Evolutionary conservation across 2,113 vertebrate species (phyloP).

Genomic region (Menura novaehollandiae): DNA sequence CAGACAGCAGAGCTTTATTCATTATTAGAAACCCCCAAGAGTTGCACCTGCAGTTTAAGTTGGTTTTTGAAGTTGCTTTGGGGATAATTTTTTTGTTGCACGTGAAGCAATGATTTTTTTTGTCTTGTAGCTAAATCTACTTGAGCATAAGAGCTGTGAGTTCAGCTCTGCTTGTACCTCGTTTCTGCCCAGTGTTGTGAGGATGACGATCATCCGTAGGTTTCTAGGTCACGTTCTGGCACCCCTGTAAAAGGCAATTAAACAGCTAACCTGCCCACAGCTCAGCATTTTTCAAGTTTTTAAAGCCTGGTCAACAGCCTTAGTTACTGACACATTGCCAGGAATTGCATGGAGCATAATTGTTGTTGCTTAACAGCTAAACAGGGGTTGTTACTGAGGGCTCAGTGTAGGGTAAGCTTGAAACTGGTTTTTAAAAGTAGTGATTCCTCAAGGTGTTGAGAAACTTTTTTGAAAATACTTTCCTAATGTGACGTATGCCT

Average conservation of each 20-base stretch:
- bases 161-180: neutral
- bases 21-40: neutral
- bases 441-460: neutral
- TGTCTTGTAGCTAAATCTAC: neutral
- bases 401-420: neutral
- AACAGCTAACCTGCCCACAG: neutral
- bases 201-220: neutral
- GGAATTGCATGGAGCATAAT: neutral
- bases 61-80: neutral
- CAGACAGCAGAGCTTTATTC: neutral
- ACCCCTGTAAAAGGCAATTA: neutral
- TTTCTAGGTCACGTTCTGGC: constrained; percentile 1
- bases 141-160: neutral
- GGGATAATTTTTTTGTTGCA: neutral
- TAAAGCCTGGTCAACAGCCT: neutral
- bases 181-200: neutral
- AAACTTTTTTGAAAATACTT: neutral
- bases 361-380: neutral
- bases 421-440: neutral
- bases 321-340: neutral
- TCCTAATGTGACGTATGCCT: neutral
- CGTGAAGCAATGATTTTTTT: neutral
- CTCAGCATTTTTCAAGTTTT: neutral
- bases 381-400: neutral
- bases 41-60: neutral